Evolutionary conservation across 2,888 invertebrate genomes (phyloP).

Genomic region (Lissonota sp.): DNA sequence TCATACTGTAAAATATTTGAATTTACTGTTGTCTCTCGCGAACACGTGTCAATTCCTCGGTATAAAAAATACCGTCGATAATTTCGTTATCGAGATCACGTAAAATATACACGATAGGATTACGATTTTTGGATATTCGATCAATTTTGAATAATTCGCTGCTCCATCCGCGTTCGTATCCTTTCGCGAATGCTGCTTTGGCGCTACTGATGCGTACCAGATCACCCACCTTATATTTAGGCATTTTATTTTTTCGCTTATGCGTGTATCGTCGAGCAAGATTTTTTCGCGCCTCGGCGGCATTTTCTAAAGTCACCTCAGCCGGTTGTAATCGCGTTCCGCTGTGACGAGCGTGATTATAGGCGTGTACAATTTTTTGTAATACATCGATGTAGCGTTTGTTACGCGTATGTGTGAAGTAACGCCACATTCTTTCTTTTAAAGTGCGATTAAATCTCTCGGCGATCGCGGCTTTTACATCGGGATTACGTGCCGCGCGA

Average conservation of each 20-base stretch:
- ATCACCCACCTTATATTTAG: not conserved
- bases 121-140: slow-evolving; percentile 1
- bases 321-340: slow-evolving; percentile 52
- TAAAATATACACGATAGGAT: not conserved
- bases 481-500: slow-evolving; percentile 67
- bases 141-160: slow-evolving; percentile 37
- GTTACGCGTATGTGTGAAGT: slow-evolving; percentile 46
- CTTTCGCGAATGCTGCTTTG: slow-evolving; percentile 43
- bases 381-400: slow-evolving; percentile 68
- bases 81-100: not conserved
- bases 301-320: slow-evolving; percentile 29
- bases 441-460: slow-evolving; percentile 76
- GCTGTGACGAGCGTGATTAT: slow-evolving; percentile 69
- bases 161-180: slow-evolving; percentile 48
- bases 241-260: not conserved
- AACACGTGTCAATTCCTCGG: slow-evolving; percentile 36
- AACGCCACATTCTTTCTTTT: slow-evolving; percentile 65
- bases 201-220: slow-evolving; percentile 46
- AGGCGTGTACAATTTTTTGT: slow-evolving; percentile 66
- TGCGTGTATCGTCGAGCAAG: not conserved
- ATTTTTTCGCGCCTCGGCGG: slow-evolving; percentile 20
- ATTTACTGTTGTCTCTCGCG: not conserved
- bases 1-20: not conserved
- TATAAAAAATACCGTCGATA: slow-evolving; percentile 50
- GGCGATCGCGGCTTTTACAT: slow-evolving; percentile 74